These are phyloP conservation scores for Bicyclus anynana DNA, from an alignment of 1,140 invertebrate genomes.

Conservation along the genomic window DNA sequence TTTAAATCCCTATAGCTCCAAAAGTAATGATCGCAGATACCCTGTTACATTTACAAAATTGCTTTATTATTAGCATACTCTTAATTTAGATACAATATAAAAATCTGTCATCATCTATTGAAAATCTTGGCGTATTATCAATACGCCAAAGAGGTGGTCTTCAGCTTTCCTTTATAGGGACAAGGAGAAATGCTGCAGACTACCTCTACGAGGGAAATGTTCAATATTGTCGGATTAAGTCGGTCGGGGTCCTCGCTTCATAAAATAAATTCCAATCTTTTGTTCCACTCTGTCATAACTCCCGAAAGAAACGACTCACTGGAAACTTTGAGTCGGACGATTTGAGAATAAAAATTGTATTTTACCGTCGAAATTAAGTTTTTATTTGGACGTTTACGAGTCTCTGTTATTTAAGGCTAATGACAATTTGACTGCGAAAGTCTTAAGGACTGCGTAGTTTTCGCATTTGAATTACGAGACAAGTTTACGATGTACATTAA, in stretches of 20 bases:
- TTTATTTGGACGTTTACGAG: conserved; percentile 9
- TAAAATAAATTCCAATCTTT: conserved; percentile 25
- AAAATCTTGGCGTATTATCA: too few relatives aligned
- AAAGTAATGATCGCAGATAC: too few relatives aligned
- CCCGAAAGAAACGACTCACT: neutral
- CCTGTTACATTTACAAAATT: too few relatives aligned
- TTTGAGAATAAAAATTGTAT: conserved; percentile 8
- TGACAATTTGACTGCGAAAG: conserved; percentile 8
- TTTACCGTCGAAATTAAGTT: conserved; percentile 3
- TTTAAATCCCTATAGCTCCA: too few relatives aligned
- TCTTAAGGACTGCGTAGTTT: neutral
- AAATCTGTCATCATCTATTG: too few relatives aligned
- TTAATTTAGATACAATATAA: too few relatives aligned
- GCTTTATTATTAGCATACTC: too few relatives aligned
- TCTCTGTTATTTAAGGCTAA: conserved; percentile 4
- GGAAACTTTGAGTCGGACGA: neutral
- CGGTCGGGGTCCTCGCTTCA: conserved; percentile 50
- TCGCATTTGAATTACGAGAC: neutral
- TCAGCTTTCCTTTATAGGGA: neutral
- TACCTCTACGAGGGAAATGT: conserved; percentile 45
- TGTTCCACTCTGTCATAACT: neutral
- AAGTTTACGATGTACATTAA: neutral
- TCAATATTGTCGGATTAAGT: conserved; percentile 66
- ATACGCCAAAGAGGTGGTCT: too few relatives aligned
- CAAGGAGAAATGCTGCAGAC: neutral